Conservation (phyloP, 2,797 vertebrate species). For the Gambusia yucatana region DNA sequence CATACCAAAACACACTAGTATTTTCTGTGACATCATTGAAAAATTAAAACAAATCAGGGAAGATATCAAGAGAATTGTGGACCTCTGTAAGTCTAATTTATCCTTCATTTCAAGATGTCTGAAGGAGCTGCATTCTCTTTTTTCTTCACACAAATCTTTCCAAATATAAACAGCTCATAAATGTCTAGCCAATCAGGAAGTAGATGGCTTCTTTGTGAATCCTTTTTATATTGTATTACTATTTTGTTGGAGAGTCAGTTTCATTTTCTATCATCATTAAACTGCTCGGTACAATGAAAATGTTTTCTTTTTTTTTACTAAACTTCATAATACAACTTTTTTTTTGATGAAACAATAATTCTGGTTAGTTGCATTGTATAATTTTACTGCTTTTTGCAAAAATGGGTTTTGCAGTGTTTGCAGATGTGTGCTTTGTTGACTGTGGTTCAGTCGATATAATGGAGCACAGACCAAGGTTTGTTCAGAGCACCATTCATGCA, state of each 20-base stretch:
- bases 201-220: background rate
- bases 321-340: no score
- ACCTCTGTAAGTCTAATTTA: background rate
- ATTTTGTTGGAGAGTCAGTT: background rate
- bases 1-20: background rate
- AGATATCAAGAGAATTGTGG: background rate
- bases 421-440: background rate
- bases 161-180: background rate
- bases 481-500: background rate
- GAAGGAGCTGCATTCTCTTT: background rate
- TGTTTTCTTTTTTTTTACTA: background rate
- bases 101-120: background rate
- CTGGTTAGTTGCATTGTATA: background rate
- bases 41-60: background rate
- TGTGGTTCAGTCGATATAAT: background rate
- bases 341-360: background rate
- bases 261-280: background rate
- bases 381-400: background rate
- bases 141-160: background rate
- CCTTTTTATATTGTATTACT: background rate
- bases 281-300: background rate
- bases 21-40: background rate
- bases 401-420: background rate
- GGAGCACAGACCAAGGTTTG: background rate
- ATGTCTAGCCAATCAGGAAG: background rate